Evolutionary conservation across 2,797 vertebrate species (phyloP), one percentile per base, ranked within the genome.

Genomic region (Scolopax rusticola): DNA sequence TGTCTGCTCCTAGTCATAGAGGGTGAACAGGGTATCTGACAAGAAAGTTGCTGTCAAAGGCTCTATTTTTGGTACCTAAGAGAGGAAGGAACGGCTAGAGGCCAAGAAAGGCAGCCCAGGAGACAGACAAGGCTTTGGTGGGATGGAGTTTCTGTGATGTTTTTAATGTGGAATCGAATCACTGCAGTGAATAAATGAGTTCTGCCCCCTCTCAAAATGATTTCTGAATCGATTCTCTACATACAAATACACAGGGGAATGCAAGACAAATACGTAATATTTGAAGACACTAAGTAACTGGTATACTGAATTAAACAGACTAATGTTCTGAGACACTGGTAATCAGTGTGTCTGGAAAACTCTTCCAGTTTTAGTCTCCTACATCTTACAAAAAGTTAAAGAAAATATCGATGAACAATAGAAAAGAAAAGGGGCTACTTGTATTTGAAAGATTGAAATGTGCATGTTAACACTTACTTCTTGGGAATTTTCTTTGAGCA

Each of bases 401-500:
- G 71, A 79, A 43, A 43, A 43, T 43, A 50, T 54, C 15, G 12
- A 2, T 28, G 27, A 23, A 54, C 30, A 28, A 11, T 68, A 77
- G 32, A 81, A 88, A 38, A 71, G 33, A 14, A 59, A 90, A 64
- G 23, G n/a, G 24, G 1, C 20, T 82, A 19, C 57, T 87, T 76
- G 40, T 87, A 36, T 81, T 73, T 90, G 40, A 47, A 60, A 50
- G 41, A 61, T 41, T n/a, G 36, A 47, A 85, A 51, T 13, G 1
- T 80, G 11, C 15, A 8, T n/a, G 5, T 70, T 95, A 85, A 96
- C 30, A 3, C 33, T 45, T 63, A 61, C 4, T 84, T 86, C 45
- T 79, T 15, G 32, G 70, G 9, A 36, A 54, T 96, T 77, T 95
- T 76, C 45, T 95, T 75, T 94, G 91, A 68, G 40, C 92, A 99